Evolutionary conservation across 2,888 invertebrate genomes (phyloP), one percentile per base, ranked within the genome.

Genomic region (Villa cingulata): DNA sequence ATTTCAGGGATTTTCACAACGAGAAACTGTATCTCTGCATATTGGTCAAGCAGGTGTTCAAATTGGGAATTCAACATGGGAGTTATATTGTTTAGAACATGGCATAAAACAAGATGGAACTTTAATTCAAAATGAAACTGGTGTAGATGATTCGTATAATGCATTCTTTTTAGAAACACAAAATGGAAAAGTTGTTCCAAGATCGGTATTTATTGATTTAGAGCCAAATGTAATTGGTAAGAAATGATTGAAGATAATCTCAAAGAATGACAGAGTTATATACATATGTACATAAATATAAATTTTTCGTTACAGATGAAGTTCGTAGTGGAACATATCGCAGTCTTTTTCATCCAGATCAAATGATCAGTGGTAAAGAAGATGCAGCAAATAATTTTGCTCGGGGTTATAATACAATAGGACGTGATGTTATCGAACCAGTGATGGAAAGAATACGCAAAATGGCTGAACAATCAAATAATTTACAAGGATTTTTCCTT

Each of bases 351-450:
- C 86, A 87, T 62, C 86, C 87, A 0, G 86, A 86, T 59, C 86
- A 87, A 65, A 70, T 88, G 55, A 83, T 87, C 58, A 83, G 81
- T 5, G 89, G 88, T 51, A 89, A 89, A 65, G 89, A 89, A 66
- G 89, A 89, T 65, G 88, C 89, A 2, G 89, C 90, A 4, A 86
- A 87, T 68, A 87, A 87, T 70, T 87, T 87, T 62, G 86, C 86
- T 5, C 74, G 87, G 39, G 90, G 90, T 4, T 87, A 87, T 64
- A 87, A 89, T 70, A 86, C 87, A 52, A 81, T 88, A 52, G 86
- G 89, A 43, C 83, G 83, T 44, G 86, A 87, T 60, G 78, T 86
- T 55, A 77, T 88, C 41, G 79, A 77, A 42, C 75, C 78, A 4
- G 84, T 85, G 1, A 77, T 82, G 71, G 79, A 83, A 59, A 72